These are phyloP conservation scores for Macrosoma leucophasiata DNA, from an alignment of 2,888 invertebrate species.

Conservation along the genomic window DNA sequence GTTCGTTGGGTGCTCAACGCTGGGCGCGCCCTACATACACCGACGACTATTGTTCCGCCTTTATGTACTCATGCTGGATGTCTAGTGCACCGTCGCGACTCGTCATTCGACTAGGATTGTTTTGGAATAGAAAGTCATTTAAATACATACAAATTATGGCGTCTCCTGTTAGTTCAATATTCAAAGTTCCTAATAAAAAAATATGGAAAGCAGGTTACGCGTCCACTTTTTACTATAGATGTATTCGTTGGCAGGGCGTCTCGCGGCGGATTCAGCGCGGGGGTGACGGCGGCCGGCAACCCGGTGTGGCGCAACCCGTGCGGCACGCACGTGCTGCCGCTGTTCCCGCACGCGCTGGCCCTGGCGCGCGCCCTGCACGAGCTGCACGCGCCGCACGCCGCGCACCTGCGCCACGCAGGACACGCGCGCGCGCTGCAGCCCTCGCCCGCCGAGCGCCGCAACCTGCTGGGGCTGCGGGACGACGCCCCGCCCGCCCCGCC, in stretches of 20 bases:
- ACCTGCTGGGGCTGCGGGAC: conserved; percentile 80
- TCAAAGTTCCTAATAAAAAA: too few relatives aligned
- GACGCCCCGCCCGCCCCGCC: conserved; percentile 61
- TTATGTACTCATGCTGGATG: too few relatives aligned
- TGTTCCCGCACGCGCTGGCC: conserved; percentile 86
- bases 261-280: conserved; percentile 89
- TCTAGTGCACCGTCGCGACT: too few relatives aligned
- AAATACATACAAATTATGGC: too few relatives aligned
- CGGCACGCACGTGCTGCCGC: conserved; percentile 86
- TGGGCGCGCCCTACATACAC: too few relatives aligned
- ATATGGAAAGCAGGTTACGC: too few relatives aligned
- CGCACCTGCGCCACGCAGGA: conserved; percentile 77
- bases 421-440: conserved; percentile 83
- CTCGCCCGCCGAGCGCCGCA: conserved; percentile 84
- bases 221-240: not conserved
- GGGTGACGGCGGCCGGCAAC: conserved; percentile 83
- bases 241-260: conserved; percentile 72
- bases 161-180: too few relatives aligned
- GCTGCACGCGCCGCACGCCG: conserved; percentile 83
- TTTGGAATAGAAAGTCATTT: too few relatives aligned
- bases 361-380: conserved; percentile 88
- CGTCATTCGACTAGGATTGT: too few relatives aligned
- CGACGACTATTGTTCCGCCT: too few relatives aligned
- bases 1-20: too few relatives aligned
- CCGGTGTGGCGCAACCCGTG: conserved; percentile 92